A percentile compares a stretch with the other conserved stretches of the same genome.
Evolutionary conservation across 2,797 vertebrate genomes (phyloP).

Genomic region (Kryptopterus vitreolus): DNA sequence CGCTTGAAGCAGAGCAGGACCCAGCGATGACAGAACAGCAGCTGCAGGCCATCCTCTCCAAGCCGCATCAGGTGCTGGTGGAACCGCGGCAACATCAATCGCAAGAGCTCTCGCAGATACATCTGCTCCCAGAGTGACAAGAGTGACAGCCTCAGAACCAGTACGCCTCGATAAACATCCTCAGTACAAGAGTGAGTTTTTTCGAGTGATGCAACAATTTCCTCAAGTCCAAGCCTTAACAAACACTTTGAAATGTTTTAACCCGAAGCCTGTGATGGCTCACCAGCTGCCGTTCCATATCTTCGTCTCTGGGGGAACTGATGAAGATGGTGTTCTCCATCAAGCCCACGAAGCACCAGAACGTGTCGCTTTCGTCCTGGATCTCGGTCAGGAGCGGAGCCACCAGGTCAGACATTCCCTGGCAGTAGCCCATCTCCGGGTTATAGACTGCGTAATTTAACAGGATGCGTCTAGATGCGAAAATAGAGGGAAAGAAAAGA

Average conservation of each 20-base stretch:
- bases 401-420: constrained; percentile 98
- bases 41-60: constrained; percentile 94
- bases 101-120: constrained; percentile 92
- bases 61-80: constrained; percentile 87
- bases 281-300: constrained; percentile 98
- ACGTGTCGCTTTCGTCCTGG: constrained; percentile 94
- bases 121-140: constrained; percentile 71
- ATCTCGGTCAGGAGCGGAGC: constrained; percentile 95
- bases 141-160: not conserved
- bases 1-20: constrained; percentile 96
- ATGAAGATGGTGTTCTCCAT: constrained; percentile 99
- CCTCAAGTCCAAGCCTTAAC: not conserved
- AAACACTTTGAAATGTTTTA: not conserved
- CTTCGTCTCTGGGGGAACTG: constrained; percentile 94
- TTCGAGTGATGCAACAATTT: too few species aligned
- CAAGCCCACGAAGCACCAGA: constrained; percentile 98
- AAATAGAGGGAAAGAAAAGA: not conserved
- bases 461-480: constrained; percentile 85
- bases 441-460: constrained; percentile 96
- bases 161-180: not conserved
- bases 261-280: constrained; percentile 53
- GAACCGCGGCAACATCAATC: constrained; percentile 86
- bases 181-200: not conserved
- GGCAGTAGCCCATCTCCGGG: constrained; percentile 91
- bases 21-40: constrained; percentile 99